Conservation (phyloP, 2,113 vertebrate genomes). For the Parus major region DNA sequence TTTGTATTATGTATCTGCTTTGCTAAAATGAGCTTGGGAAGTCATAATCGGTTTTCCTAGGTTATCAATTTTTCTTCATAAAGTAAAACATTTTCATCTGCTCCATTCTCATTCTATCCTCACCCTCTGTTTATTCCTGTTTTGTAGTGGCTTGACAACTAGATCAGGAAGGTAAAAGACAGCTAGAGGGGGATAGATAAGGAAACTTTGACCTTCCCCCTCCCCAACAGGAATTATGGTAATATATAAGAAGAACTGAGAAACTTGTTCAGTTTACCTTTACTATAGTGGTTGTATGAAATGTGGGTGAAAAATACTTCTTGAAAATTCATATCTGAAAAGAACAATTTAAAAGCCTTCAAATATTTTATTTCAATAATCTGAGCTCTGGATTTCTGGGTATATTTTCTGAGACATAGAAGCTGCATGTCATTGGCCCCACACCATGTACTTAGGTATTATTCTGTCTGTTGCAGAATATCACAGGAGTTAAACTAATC, state of each 20-base stretch:
- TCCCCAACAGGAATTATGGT: background rate
- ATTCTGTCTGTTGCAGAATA: background rate
- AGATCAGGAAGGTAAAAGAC: background rate
- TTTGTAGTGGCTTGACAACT: background rate
- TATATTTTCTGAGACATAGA: background rate
- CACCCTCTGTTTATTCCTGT: background rate
- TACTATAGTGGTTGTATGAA: background rate
- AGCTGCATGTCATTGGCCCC: background rate
- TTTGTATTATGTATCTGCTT: background rate
- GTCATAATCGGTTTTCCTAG: background rate
- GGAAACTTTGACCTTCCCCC: background rate
- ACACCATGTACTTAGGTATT: rapidly evolving
- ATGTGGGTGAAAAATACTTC: background rate
- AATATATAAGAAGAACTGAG: background rate
- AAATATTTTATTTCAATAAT: background rate
- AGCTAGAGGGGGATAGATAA: background rate
- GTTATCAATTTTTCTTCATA: background rate
- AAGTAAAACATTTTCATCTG: background rate
- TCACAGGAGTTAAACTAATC: background rate
- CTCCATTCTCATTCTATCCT: background rate
- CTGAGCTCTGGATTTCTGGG: background rate
- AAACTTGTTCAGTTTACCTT: background rate
- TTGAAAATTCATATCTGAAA: background rate
- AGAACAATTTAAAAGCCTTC: background rate
- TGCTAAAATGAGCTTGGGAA: background rate